Conservation (phyloP, 2,797 vertebrate species). For the Tragopan temminckii region DNA sequence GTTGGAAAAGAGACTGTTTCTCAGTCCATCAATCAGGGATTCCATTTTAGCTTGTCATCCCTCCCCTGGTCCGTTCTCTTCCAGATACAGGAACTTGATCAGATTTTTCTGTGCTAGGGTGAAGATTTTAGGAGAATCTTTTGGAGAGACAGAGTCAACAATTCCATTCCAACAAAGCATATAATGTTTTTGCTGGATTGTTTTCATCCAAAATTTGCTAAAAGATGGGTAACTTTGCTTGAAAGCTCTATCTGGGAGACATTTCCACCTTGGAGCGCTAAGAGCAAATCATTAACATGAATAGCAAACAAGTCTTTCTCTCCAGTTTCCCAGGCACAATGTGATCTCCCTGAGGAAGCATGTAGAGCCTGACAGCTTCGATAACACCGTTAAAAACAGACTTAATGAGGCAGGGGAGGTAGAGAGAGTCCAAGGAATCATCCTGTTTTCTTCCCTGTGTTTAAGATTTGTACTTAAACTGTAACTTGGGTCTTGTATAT, state of each 20-base stretch:
- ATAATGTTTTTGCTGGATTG: neutral
- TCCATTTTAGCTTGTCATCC: neutral
- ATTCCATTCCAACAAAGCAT: neutral
- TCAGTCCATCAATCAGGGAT: neutral
- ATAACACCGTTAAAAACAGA: neutral
- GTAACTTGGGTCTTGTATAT: neutral
- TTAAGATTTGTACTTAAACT: neutral
- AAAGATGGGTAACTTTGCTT: neutral
- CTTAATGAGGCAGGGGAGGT: neutral
- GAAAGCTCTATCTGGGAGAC: neutral
- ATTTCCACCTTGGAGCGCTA: neutral
- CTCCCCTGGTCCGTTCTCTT: neutral
- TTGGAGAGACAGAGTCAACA: neutral
- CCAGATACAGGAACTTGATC: neutral
- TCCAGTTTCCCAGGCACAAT: neutral
- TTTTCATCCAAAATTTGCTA: neutral
- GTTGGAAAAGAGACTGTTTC: neutral
- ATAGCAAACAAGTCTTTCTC: constrained; percentile 18
- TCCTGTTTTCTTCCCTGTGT: neutral
- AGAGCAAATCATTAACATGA: neutral
- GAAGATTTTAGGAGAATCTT: neutral
- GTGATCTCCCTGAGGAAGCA: constrained; percentile 12
- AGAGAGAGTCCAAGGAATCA: neutral
- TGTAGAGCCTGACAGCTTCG: neutral
- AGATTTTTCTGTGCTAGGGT: neutral